A percentile compares a stretch with the other conserved stretches of the same genome.
phyloP scores from a whole-genome alignment of 2,888 invertebrate species.

The Mesoligia furuncula region DNA sequence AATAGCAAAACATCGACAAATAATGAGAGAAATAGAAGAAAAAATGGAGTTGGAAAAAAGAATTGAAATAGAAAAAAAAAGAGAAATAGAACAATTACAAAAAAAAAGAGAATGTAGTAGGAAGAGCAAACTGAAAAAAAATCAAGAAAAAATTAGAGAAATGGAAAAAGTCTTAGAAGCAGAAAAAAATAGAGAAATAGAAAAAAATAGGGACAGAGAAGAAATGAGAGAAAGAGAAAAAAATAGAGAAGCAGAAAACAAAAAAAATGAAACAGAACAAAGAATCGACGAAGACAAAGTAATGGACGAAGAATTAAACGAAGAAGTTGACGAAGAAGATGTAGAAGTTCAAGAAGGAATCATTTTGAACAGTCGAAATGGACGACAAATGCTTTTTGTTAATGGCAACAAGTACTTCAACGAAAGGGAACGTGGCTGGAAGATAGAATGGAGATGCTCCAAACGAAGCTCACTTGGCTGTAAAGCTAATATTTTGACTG shows the following conservation, averaged over 20 bases:
- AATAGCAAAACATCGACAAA: slow-evolving; percentile 15
- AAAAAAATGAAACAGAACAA: neutral
- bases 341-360: slow-evolving; percentile 43
- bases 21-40: slow-evolving; percentile 32
- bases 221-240: slow-evolving; percentile 1
- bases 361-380: slow-evolving; percentile 24
- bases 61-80: neutral
- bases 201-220: neutral
- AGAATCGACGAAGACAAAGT: neutral
- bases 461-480: slow-evolving; percentile 44
- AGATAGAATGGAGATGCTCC: slow-evolving; percentile 59
- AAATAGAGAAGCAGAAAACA: neutral
- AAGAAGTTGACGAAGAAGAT: slow-evolving; percentile 17
- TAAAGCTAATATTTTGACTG: slow-evolving; percentile 65
- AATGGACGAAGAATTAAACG: neutral
- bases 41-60: slow-evolving; percentile 7
- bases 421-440: slow-evolving; percentile 54
- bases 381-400: slow-evolving; percentile 59
- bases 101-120: neutral
- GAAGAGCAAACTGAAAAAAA: neutral
- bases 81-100: neutral
- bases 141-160: slow-evolving; percentile 7
- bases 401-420: slow-evolving; percentile 50
- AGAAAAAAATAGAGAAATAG: slow-evolving; percentile 10
- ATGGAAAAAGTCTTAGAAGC: slow-evolving; percentile 26